A percentile compares a stretch with the other conserved stretches of the same genome.
Evolutionary conservation across 2,888 invertebrate genomes (phyloP).

Genomic region (Cabera pusaria): DNA sequence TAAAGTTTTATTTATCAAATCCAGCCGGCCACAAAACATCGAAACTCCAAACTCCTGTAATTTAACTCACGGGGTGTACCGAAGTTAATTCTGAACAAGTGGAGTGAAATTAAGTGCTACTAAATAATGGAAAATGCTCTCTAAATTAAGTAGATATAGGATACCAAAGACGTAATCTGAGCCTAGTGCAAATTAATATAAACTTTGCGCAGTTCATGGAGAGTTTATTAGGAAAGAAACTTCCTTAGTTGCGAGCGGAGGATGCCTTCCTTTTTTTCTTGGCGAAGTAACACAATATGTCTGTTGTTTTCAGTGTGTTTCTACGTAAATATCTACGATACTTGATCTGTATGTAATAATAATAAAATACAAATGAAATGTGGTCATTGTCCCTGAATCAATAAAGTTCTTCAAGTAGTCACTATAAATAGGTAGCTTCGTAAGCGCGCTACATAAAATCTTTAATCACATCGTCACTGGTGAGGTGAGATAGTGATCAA

Average conservation of each 20-base stretch:
- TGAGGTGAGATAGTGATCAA: too few species aligned
- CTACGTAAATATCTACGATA: too few species aligned
- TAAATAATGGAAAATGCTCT: slow-evolving; percentile 35
- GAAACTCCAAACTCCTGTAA: slow-evolving; percentile 33
- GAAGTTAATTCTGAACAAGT: slow-evolving; percentile 37
- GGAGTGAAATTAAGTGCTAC: slow-evolving; percentile 36
- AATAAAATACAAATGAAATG: too few species aligned
- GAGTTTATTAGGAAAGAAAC: slow-evolving; percentile 28
- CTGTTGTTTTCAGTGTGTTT: too few species aligned
- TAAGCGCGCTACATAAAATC: too few species aligned
- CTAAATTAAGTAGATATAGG: slow-evolving; percentile 34
- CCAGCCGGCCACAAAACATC: slow-evolving; percentile 27
- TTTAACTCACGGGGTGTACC: slow-evolving; percentile 35
- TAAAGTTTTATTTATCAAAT: slow-evolving; percentile 37
- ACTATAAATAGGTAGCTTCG: too few species aligned
- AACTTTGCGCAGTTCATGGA: slow-evolving; percentile 25
- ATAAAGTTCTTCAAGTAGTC: too few species aligned
- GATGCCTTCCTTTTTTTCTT: slow-evolving; percentile 15
- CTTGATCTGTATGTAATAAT: too few species aligned
- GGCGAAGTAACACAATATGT: slow-evolving; percentile 2
- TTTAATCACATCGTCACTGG: too few species aligned
- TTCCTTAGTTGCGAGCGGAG: slow-evolving; percentile 20
- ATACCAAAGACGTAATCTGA: slow-evolving; percentile 30
- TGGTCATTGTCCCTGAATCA: too few species aligned
- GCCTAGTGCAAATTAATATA: slow-evolving; percentile 28